Base-by-base conservation (phyloP, 2,113 vertebrate genomes). In the Loxodonta africana region DNA sequence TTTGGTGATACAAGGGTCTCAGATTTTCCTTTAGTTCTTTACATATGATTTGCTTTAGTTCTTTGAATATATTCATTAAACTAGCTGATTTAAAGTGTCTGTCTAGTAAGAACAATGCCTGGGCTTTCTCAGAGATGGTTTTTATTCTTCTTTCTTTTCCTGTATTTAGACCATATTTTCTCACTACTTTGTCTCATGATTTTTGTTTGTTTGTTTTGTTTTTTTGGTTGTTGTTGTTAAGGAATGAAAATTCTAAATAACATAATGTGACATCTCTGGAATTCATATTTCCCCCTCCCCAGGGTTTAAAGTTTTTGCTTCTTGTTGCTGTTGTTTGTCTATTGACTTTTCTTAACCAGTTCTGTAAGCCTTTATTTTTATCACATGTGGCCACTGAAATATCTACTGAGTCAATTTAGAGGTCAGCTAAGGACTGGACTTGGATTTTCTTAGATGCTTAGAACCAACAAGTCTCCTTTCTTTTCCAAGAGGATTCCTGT, bases 271-370 rank as follows among this genome's bases (percentile, higher is more conserved):
- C 8, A 14, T 28, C 33, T 46, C 17, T 53, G 15, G 33, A 44
- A 17, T 41, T 18, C 20, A 48, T 65, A 26, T 0, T 4, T 11
- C 37, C 9, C 41, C 65, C 33, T 28, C 3, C 28, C 14, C 18
- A 73, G 18, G 6, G 8, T 8, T 73, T 33, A 3, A 14, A 20
- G 8, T 23, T 33, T 8, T 0, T 5, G 11, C 0, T 18, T 6
- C 21, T 60, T 57, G 46, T 28, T 9, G 1, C 25, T 33, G 4
- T 87, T 33, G 2, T 30, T 76, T n/a, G 23, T 23, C 78, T 17
- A 63, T 44, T 80, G 2, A 3, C 78, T 67, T 95, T 71, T 78
- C 14, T n/a, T 10, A 25, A 23, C 25, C 74, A n/a, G 51, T 37
- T 71, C 8, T 62, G 1, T 26, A 63, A 53, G 6, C 26, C 30